These are phyloP conservation scores for Sebastes fasciatus DNA, from an alignment of 2,113 vertebrate genomes.

Conservation along the genomic window DNA sequence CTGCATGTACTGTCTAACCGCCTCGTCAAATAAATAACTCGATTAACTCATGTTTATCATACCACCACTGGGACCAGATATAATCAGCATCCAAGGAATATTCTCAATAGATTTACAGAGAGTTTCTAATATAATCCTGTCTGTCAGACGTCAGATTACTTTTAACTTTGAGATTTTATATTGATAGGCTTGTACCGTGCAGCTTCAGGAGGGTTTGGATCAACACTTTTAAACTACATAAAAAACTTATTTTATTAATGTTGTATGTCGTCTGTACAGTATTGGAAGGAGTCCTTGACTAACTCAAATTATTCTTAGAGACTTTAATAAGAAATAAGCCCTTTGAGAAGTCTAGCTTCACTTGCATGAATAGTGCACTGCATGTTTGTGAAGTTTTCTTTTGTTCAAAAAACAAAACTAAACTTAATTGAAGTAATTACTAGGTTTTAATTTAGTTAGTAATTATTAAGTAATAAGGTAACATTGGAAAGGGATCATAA, in stretches of 20 bases:
- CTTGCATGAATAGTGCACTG: background rate
- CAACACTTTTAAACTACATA: background rate
- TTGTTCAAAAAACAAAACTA: too few species aligned
- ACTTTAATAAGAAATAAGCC: background rate
- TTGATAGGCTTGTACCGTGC: background rate
- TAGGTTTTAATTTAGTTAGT: too few species aligned
- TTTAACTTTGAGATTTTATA: background rate
- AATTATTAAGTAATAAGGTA: too few species aligned
- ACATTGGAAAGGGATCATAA: too few species aligned
- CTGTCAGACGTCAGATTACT: background rate
- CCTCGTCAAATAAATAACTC: background rate
- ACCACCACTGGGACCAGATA: background rate
- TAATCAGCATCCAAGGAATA: background rate
- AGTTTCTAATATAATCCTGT: too few species aligned
- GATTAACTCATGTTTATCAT: background rate
- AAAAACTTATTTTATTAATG: background rate
- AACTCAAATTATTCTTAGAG: background rate
- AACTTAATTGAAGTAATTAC: too few species aligned
- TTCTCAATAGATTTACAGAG: too few species aligned
- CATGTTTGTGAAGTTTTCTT: too few species aligned
- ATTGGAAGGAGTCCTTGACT: background rate
- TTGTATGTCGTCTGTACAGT: too few species aligned
- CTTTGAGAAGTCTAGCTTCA: background rate
- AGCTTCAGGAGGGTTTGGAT: background rate
- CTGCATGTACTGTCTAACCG: background rate